Conservation (phyloP, 2,797 vertebrate species). For the Margarornis squamiger region DNA sequence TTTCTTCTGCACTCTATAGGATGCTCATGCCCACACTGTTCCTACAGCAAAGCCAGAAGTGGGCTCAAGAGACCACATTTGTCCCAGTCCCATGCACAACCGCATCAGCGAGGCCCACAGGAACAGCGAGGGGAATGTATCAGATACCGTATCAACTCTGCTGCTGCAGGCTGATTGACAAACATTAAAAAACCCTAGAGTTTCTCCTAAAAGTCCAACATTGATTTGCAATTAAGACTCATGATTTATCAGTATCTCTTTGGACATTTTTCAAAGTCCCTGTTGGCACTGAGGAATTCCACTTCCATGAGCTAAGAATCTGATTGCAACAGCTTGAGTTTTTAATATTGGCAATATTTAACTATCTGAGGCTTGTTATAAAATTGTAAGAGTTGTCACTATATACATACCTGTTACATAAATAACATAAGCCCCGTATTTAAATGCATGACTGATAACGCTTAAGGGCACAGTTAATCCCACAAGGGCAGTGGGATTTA, state of each 20-base stretch:
- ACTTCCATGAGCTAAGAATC: background rate
- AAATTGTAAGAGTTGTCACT: background rate
- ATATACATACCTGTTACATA: background rate
- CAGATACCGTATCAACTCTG: background rate
- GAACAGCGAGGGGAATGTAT: background rate
- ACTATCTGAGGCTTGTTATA: background rate
- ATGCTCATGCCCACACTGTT: rapidly evolving
- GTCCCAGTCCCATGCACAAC: rapidly evolving
- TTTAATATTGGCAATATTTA: background rate
- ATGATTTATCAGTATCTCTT: background rate
- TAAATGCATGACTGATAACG: background rate
- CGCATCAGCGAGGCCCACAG: rapidly evolving
- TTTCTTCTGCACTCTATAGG: rapidly evolving
- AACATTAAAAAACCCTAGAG: background rate
- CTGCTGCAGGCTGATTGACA: background rate
- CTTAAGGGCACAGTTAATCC: too few species aligned
- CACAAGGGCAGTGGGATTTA: background rate
- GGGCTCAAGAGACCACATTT: rapidly evolving
- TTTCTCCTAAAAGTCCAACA: background rate
- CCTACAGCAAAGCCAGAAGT: background rate
- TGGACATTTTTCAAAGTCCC: background rate
- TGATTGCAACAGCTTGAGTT: background rate
- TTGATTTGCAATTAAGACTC: background rate
- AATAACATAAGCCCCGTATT: background rate
- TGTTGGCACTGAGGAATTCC: background rate